Evolutionary conservation across 2,888 invertebrate genomes (phyloP).

Genomic region (Byasa hedistus): DNA sequence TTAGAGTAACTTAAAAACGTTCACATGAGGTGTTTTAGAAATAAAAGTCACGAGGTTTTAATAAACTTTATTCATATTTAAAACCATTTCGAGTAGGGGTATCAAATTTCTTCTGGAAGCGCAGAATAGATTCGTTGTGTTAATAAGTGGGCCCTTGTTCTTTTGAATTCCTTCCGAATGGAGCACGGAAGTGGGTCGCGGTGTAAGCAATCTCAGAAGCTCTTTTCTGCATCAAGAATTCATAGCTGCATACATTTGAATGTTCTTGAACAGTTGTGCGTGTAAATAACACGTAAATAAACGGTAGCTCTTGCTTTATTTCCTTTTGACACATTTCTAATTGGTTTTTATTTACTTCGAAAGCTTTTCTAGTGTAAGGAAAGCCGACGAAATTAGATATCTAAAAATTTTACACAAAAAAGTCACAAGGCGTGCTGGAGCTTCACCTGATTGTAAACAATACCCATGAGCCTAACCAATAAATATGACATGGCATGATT

Average conservation of each 20-base stretch:
- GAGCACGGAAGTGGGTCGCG: conserved; percentile 18
- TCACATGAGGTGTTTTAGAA: neutral
- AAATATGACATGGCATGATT: too few species aligned
- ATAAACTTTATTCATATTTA: neutral
- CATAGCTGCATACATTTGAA: conserved; percentile 20
- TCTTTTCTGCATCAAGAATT: conserved; percentile 14
- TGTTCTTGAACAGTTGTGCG: neutral
- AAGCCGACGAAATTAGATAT: too few species aligned
- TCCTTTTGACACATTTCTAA: neutral
- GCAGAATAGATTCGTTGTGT: neutral
- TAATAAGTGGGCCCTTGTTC: conserved; percentile 16
- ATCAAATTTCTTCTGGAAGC: neutral
- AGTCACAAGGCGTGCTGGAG: too few species aligned
- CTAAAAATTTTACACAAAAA: too few species aligned
- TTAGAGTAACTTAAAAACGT: too few species aligned
- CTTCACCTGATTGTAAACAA: too few species aligned
- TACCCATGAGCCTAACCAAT: too few species aligned
- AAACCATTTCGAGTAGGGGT: neutral
- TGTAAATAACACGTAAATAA: neutral
- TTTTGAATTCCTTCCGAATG: conserved; percentile 20
- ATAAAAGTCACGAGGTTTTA: neutral
- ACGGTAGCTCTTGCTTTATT: neutral
- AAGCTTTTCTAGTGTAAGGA: too few species aligned
- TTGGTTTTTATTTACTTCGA: neutral
- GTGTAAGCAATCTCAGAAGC: conserved; percentile 18